Conservation (phyloP, 2,797 vertebrate genomes). For the Aphelocoma californica region DNA sequence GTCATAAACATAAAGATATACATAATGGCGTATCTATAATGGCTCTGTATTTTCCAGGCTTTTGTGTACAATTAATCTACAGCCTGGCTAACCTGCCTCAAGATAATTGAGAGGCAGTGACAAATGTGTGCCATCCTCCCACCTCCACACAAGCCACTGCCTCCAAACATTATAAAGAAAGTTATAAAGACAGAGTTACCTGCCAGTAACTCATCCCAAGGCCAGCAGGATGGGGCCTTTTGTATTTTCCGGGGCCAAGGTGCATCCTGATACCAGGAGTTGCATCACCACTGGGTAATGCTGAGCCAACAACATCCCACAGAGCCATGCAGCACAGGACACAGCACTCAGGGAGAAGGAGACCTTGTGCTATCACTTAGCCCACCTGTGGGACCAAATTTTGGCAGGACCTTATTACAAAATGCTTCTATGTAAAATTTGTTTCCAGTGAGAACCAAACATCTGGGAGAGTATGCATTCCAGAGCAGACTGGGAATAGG, state of each 20-base stretch:
- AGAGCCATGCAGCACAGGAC: background rate
- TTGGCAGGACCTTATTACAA: background rate
- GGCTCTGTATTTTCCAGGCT: background rate
- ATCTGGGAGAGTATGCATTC: background rate
- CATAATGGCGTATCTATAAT: background rate
- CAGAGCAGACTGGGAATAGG: background rate
- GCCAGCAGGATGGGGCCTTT: background rate
- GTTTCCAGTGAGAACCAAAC: background rate
- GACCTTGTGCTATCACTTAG: background rate
- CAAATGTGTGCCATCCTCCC: background rate
- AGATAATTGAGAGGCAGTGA: background rate
- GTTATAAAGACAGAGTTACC: background rate
- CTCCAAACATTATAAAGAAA: background rate
- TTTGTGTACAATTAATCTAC: conserved; percentile 28
- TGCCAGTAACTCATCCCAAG: background rate
- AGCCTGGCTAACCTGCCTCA: conserved; percentile 13
- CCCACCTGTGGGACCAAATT: background rate
- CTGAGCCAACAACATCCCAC: background rate
- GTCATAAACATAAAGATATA: conserved; percentile 2
- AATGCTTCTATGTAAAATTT: background rate
- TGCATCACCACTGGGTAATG: fast-evolving
- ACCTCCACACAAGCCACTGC: background rate
- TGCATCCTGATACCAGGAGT: background rate
- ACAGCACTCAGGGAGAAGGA: background rate
- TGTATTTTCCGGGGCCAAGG: background rate